Conservation (phyloP, 2,797 vertebrate genomes). For the Sebastes vulpes region DNA sequence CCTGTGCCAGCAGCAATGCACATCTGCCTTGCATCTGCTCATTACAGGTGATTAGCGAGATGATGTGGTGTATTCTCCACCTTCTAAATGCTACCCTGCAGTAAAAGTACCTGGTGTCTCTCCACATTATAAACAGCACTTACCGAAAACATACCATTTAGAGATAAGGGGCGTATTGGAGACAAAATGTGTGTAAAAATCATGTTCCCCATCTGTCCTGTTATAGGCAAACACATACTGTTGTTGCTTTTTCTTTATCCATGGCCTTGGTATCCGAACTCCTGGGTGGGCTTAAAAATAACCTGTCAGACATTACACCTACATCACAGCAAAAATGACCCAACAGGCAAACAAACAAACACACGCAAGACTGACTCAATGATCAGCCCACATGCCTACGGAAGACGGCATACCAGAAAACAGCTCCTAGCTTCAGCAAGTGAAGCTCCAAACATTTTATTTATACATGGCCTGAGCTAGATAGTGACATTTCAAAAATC, state of each 20-base stretch:
- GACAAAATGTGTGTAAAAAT: slow-evolving; percentile 22
- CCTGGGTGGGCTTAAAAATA: slow-evolving; percentile 54
- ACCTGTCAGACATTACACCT: slow-evolving; percentile 62
- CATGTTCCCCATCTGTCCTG: slow-evolving; percentile 34
- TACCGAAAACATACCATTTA: slow-evolving; percentile 47
- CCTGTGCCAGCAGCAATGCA: slow-evolving; percentile 70
- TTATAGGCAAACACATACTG: slow-evolving; percentile 3
- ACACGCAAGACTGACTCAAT: slow-evolving; percentile 61
- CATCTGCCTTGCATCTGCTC: slow-evolving; percentile 81
- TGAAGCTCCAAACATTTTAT: slow-evolving; percentile 1
- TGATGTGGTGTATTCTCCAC: slow-evolving; percentile 48
- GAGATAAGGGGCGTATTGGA: slow-evolving; percentile 3
- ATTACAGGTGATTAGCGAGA: slow-evolving; percentile 75
- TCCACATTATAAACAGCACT: slow-evolving; percentile 36
- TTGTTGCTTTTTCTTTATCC: slow-evolving; percentile 5
- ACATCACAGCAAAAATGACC: slow-evolving; percentile 63
- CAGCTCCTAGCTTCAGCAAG: slow-evolving; percentile 1
- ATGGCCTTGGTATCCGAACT: slow-evolving; percentile 28
- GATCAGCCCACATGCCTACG: slow-evolving; percentile 46
- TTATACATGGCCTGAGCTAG: neutral
- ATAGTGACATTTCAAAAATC: slow-evolving; percentile 17
- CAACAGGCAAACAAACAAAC: slow-evolving; percentile 56
- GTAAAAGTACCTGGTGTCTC: slow-evolving; percentile 37
- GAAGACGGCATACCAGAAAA: slow-evolving; percentile 23
- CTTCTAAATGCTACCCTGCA: slow-evolving; percentile 59